These are phyloP conservation scores for Neofelis nebulosa DNA, from an alignment of 2,113 vertebrate genomes.

Conservation along the genomic window DNA sequence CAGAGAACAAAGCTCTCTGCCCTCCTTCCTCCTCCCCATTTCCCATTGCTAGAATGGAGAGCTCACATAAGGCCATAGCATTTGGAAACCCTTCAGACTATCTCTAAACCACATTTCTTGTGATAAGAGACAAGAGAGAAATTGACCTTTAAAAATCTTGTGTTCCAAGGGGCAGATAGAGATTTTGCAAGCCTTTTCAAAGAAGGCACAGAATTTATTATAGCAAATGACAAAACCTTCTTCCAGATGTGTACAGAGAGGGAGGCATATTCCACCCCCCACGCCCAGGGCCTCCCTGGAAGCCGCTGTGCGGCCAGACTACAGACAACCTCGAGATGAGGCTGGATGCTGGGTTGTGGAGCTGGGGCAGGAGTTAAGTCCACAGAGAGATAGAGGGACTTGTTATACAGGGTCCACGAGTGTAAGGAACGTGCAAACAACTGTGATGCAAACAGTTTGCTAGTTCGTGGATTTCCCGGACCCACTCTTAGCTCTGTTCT, in stretches of 20 bases:
- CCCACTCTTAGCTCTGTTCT: not conserved
- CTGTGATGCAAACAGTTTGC: not conserved
- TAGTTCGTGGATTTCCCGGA: not conserved
- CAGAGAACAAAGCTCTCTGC: conserved; percentile 46
- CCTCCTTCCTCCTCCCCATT: not conserved
- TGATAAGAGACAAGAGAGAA: conserved; percentile 68
- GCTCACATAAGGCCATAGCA: conserved; percentile 55
- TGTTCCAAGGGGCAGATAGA: conserved; percentile 70
- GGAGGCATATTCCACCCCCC: not conserved
- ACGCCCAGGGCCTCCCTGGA: not conserved
- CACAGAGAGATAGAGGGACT: not conserved
- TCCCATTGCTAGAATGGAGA: not conserved
- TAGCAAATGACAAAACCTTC: conserved; percentile 70
- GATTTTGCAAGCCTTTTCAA: conserved; percentile 76
- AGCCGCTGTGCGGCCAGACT: conserved; percentile 2
- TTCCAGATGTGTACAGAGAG: conserved; percentile 60
- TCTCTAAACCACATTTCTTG: conserved; percentile 71
- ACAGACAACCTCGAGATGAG: not conserved
- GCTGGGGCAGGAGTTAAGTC: not conserved
- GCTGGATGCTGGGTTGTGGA: not conserved
- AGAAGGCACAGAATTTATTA: conserved; percentile 63
- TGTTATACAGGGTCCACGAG: not conserved
- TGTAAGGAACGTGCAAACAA: not conserved
- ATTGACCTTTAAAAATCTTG: conserved; percentile 74
- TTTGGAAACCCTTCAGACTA: conserved; percentile 70